Conservation (phyloP, 2,888 invertebrate genomes). For the Bombylius major region DNA sequence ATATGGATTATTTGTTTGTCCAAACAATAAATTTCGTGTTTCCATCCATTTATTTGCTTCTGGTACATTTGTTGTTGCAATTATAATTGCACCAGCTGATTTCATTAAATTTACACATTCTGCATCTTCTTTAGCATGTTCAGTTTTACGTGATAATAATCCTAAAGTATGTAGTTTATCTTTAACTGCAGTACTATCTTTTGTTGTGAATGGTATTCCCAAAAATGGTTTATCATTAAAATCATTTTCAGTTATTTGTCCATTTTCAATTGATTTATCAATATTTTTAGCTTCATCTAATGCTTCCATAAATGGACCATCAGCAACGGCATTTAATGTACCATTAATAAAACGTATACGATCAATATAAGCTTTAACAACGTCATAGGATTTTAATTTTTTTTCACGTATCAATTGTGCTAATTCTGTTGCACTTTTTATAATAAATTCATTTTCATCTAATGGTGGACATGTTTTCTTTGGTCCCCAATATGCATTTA, state of each 20-base stretch:
- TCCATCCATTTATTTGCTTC: constrained; percentile 89
- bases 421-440: constrained; percentile 53
- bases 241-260: constrained; percentile 46
- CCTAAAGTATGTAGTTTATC: constrained; percentile 64
- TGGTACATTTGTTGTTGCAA: constrained; percentile 86
- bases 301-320: constrained; percentile 65
- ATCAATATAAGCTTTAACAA: constrained; percentile 61
- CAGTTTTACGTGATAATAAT: constrained; percentile 44
- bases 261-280: constrained; percentile 52
- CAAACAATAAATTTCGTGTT: constrained; percentile 75
- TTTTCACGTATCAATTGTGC: constrained; percentile 53
- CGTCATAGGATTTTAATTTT: constrained; percentile 51
- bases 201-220: constrained; percentile 84
- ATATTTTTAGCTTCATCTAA: constrained; percentile 61
- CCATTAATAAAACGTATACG: constrained; percentile 60
- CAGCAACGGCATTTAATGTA: constrained; percentile 70
- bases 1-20: constrained; percentile 85
- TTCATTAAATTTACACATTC: constrained; percentile 59
- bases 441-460: constrained; percentile 25
- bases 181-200: constrained; percentile 71
- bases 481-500: constrained; percentile 29
- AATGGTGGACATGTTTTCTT: constrained; percentile 24
- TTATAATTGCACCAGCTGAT: constrained; percentile 70
- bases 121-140: constrained; percentile 60
- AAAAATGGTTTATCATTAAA: constrained; percentile 64